Evolutionary conservation across 2,797 vertebrate genomes (phyloP).

Genomic region (Heteromormyrus szaboi): DNA sequence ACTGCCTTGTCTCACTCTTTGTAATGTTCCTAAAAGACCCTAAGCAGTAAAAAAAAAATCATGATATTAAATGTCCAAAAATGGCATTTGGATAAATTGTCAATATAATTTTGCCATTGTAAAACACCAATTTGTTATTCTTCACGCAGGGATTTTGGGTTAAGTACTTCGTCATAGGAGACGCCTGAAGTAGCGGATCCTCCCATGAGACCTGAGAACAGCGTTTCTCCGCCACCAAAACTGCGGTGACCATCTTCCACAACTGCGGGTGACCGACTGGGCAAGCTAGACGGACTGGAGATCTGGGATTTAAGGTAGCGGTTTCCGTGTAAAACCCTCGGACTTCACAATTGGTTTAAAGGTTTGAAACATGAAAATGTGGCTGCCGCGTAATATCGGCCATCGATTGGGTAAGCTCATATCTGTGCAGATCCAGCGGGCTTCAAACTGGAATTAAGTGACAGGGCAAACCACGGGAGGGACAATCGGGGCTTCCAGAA

Average conservation of each 20-base stretch:
- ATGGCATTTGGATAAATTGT: neutral
- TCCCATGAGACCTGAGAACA: neutral
- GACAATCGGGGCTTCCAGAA: conserved; percentile 15
- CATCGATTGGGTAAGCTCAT: conserved; percentile 14
- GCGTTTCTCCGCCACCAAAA: neutral
- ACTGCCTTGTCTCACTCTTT: neutral
- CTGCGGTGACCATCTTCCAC: neutral
- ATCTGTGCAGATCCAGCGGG: conserved; percentile 2
- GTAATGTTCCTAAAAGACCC: neutral
- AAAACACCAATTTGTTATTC: neutral
- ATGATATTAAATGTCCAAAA: neutral
- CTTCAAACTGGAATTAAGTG: conserved; percentile 21
- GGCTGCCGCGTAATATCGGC: neutral
- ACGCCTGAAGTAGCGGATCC: neutral
- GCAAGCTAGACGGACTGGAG: neutral
- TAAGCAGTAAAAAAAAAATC: neutral
- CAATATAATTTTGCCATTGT: neutral
- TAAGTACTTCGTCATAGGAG: neutral
- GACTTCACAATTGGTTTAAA: neutral
- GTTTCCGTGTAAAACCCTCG: neutral
- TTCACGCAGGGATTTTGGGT: neutral
- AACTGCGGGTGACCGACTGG: neutral
- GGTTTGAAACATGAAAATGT: neutral
- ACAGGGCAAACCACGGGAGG: conserved; percentile 35
- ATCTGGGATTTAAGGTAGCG: neutral